Base-by-base conservation (phyloP, 2,113 vertebrate species). In the Manacus vitellinus region DNA sequence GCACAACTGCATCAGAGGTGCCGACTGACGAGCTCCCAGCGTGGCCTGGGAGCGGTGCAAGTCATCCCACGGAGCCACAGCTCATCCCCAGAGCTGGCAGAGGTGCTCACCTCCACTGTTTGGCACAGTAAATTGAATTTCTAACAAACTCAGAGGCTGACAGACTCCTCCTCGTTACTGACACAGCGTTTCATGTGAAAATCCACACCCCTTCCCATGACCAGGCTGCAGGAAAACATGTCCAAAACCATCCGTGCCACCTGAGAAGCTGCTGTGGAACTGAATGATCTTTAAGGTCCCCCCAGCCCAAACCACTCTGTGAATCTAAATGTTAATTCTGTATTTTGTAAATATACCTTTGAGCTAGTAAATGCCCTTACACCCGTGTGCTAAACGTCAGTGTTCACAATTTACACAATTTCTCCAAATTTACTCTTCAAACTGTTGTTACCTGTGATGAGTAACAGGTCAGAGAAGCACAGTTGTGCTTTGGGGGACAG, bases 1-100 rank as follows among this genome's bases (percentile, higher is more conserved):
- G 46, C 8, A 4, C 37, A 43, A 28, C 5, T 0, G 17, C 47
- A 25, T 2, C 1, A 0, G 44, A 27, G n/a, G 56, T 11, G 31
- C 31, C 6, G 8, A 49, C 4, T 10, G 56, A 17, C 0, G 3
- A 73, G 68, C 68, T 41, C 52, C 76, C 15, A 9, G 41, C 3
- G 0, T 16, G 39, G 5, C 9, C 4, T 9, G 43, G 52, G 51
- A 85, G 43, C 0, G 3, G 56, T 7, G 22, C 6, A 46, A 61
- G 22, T 7, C 70, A 25, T 41, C 4, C 58, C 56, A 4, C 22
- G 0, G 12, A 55, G 71, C 37, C 27, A 35, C 11, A 5, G 61
- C 31, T 61, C 16, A 1, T 43, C 39, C 76, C 21, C 44, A 37
- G 49, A 49, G 49, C 47, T 33, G 62, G 6, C 67, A 49, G 27